Evolutionary conservation across 37 sponge, comb jelly and placozoan species (phyloP).

Genomic region (Halisarca cf. caerulea): DNA sequence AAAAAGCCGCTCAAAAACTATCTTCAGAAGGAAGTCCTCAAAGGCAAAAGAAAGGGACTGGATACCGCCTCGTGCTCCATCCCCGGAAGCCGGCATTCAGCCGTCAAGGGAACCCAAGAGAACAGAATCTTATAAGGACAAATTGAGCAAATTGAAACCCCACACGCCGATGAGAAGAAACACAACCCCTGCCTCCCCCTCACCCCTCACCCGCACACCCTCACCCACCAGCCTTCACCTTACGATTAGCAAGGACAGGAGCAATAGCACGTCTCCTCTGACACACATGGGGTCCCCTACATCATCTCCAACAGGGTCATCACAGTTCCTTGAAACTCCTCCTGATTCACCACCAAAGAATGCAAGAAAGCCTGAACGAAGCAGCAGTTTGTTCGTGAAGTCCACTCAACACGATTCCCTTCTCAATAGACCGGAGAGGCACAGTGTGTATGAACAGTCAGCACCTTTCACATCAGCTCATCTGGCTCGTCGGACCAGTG

Average conservation of each 20-base stretch:
- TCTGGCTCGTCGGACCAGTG: background rate
- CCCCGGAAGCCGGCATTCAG: background rate
- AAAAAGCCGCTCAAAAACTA: slow-evolving; percentile 61
- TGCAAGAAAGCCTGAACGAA: slow-evolving; percentile 15
- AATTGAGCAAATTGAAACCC: slow-evolving; percentile 1
- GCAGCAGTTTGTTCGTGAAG: slow-evolving; percentile 7
- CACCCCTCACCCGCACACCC: slow-evolving; percentile 47
- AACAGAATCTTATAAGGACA: slow-evolving; percentile 60
- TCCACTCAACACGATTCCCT: background rate
- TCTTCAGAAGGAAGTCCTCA: slow-evolving; percentile 40
- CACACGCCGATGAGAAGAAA: slow-evolving; percentile 21
- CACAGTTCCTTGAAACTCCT: slow-evolving; percentile 28
- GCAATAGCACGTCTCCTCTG: slow-evolving; percentile 58
- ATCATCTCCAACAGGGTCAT: slow-evolving; percentile 75
- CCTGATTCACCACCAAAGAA: slow-evolving; percentile 54
- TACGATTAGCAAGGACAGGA: slow-evolving; percentile 20
- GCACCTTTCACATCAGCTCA: background rate
- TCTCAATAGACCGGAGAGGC: slow-evolving; percentile 39
- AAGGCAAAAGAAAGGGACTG: slow-evolving; percentile 26
- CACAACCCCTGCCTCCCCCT: slow-evolving; percentile 74
- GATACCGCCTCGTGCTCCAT: background rate
- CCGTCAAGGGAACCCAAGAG: slow-evolving; percentile 54
- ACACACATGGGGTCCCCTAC: slow-evolving; percentile 44
- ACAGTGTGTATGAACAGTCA: slow-evolving; percentile 58
- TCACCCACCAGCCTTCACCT: slow-evolving; percentile 36